Conservation (phyloP, 2,113 vertebrate species). For the Ceyx margarethae region DNA sequence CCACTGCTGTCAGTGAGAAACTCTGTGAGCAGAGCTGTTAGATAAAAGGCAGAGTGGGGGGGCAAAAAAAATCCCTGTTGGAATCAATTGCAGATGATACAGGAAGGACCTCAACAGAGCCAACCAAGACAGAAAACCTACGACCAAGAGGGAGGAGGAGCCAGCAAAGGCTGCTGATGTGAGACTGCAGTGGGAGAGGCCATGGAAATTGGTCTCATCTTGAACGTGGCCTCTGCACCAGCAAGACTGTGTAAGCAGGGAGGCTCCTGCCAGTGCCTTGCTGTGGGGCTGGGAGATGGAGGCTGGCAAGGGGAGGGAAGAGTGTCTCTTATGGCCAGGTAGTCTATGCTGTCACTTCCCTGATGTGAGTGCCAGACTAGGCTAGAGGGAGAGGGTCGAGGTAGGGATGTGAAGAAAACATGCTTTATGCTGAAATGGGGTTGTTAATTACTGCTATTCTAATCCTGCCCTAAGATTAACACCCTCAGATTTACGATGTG, state of each 20-base stretch:
- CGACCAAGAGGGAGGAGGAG: background rate
- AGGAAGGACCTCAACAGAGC: background rate
- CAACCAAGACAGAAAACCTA: background rate
- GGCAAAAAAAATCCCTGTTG: accelerated
- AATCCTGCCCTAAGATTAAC: background rate
- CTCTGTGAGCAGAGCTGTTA: background rate
- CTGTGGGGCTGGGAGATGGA: background rate
- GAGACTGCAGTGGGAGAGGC: accelerated
- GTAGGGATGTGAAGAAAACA: background rate
- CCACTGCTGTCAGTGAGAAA: background rate
- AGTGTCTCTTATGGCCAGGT: background rate
- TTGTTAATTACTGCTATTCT: background rate
- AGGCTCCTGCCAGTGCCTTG: background rate
- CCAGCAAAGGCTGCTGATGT: background rate
- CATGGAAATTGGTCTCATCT: background rate
- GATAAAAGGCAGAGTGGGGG: background rate
- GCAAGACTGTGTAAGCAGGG: background rate
- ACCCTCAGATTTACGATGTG: background rate
- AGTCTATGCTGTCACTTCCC: background rate
- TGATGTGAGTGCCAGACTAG: background rate
- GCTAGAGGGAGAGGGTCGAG: background rate
- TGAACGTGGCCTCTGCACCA: background rate
- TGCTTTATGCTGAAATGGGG: background rate
- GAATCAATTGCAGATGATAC: background rate
- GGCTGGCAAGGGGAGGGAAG: background rate